Percentiles rank a stretch among this genome's conserved stretches.
Conservation (phyloP, 2,888 invertebrate species). For the Amphipyra berbera region DNA sequence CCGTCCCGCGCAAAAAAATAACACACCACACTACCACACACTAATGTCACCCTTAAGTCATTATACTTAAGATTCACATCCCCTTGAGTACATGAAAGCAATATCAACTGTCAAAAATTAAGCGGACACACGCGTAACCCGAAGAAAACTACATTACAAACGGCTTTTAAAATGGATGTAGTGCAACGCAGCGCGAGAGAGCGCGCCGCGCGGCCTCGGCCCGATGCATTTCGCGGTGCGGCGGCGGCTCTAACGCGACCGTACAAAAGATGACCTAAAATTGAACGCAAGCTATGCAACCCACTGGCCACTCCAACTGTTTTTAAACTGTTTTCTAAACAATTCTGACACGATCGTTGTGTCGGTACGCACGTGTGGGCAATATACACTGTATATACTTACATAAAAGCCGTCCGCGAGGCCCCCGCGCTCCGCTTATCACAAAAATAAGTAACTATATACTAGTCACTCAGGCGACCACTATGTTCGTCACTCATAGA, state of each 20-base stretch:
- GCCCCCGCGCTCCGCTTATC: conserved; percentile 89
- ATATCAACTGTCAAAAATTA: conserved; percentile 91
- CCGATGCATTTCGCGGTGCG: conserved; percentile 87
- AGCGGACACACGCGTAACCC: conserved; percentile 86
- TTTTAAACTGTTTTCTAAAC: conserved; percentile 82
- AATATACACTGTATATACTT: conserved; percentile 79
- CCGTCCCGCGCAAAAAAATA: conserved; percentile 88
- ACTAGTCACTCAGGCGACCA: conserved; percentile 86
- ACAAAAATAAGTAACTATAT: conserved; percentile 90
- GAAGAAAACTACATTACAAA: conserved; percentile 86
- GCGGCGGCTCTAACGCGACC: conserved; percentile 83
- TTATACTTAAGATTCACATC: conserved; percentile 77
- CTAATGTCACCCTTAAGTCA: conserved; percentile 80
- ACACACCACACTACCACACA: conserved; percentile 70
- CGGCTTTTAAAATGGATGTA: conserved; percentile 83
- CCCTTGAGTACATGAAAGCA: conserved; percentile 73
- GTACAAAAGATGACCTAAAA: conserved; percentile 90
- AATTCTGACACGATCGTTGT: conserved; percentile 78
- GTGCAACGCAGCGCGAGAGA: conserved; percentile 81
- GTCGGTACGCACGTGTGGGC: conserved; percentile 69
- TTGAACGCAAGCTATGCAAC: conserved; percentile 83
- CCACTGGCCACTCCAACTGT: conserved; percentile 72
- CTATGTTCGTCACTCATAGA: conserved; percentile 84
- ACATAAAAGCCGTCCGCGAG: conserved; percentile 85
- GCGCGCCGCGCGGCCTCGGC: conserved; percentile 87